Evolutionary conservation across 2,888 invertebrate genomes (phyloP).

Genomic region (Acleris laterana): DNA sequence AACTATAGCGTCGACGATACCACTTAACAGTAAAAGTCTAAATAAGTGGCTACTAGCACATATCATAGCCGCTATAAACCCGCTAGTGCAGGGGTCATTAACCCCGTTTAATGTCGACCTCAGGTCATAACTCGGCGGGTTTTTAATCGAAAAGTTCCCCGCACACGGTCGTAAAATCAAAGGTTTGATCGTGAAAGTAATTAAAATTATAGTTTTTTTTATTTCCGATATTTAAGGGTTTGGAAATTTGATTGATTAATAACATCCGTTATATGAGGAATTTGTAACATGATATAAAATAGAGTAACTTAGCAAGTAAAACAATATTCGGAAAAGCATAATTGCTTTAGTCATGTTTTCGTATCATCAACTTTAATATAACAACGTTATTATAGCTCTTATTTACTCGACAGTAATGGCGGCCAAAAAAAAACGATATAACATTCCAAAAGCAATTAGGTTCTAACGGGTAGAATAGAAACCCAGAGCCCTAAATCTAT

Average conservation of each 20-base stretch:
- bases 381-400: no score
- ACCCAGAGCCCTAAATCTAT: no score
- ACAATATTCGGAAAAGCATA: no score
- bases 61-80: not conserved
- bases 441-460: no score
- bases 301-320: no score
- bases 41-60: constrained; percentile 1
- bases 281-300: no score
- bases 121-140: constrained; percentile 21
- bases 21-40: not conserved
- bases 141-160: constrained; percentile 26
- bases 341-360: no score
- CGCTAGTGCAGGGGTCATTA: constrained; percentile 5
- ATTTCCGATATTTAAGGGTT: constrained; percentile 7
- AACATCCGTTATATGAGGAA: not conserved
- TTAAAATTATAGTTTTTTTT: constrained; percentile 18
- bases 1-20: no score
- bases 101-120: constrained; percentile 4
- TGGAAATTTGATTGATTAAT: not conserved
- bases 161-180: constrained; percentile 22
- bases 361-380: no score
- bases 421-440: no score
- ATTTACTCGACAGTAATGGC: no score
- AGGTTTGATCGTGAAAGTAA: constrained; percentile 8
- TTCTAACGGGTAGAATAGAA: no score